Evolutionary conservation across 37 sponge, comb jelly and placozoan genomes (phyloP).

Genomic region (Hexactinellida sp.): DNA sequence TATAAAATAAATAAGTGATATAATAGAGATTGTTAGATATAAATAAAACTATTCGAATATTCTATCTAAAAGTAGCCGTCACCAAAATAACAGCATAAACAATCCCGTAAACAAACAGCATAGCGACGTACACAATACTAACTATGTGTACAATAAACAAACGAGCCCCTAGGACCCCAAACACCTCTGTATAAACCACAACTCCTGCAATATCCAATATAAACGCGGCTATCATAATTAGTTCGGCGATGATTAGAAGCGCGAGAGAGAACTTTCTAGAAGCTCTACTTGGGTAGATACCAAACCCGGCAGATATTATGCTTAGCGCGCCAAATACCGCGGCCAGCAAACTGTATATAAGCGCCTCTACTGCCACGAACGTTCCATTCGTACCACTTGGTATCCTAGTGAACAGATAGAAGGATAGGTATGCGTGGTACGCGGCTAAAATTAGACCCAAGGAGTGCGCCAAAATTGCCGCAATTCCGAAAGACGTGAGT

Average conservation of each 20-base stretch:
- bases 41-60: too few relatives aligned
- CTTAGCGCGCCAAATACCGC: background rate
- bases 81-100: background rate
- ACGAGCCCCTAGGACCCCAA: background rate
- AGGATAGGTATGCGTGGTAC: slow-evolving; percentile 13
- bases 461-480: background rate
- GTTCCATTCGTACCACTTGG: background rate
- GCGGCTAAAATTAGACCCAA: background rate
- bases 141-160: background rate
- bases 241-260: background rate
- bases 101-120: background rate
- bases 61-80: background rate
- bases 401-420: background rate
- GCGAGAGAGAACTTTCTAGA: slow-evolving; percentile 16
- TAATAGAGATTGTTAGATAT: too few relatives aligned
- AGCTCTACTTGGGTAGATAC: background rate
- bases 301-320: background rate
- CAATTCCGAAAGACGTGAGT: background rate
- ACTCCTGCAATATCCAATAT: background rate
- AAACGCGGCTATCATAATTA: background rate
- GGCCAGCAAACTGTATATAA: background rate
- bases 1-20: too few relatives aligned
- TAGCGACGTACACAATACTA: background rate
- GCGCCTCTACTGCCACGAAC: background rate
- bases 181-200: background rate